Conservation (phyloP, 1,140 invertebrate genomes). For the Drosophila pachea region DNA sequence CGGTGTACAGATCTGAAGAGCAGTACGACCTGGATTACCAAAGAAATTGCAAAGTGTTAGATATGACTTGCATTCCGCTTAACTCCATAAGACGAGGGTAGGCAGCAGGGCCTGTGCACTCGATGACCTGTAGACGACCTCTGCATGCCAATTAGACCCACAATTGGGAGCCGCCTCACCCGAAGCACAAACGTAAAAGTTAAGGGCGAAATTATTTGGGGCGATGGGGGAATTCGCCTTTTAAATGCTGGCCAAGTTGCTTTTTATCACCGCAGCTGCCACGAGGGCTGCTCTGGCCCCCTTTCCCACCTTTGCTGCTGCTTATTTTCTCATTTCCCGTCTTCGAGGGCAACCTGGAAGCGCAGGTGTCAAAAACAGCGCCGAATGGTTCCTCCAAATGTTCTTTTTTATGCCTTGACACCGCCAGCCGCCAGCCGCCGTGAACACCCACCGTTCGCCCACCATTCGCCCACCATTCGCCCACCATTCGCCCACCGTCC, state of each 20-base stretch:
- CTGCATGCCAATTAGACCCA: slow-evolving; percentile 70
- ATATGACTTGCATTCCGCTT: background rate
- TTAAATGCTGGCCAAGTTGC: slow-evolving; percentile 29
- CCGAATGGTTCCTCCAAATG: slow-evolving; percentile 47
- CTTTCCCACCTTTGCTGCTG: slow-evolving; percentile 22
- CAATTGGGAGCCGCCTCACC: slow-evolving; percentile 48
- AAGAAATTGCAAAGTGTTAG: too few species aligned
- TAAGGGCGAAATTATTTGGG: slow-evolving; percentile 43
- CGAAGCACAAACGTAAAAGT: slow-evolving; percentile 46
- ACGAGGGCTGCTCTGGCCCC: background rate
- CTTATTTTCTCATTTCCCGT: slow-evolving; percentile 75
- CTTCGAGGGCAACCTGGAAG: slow-evolving; percentile 43
- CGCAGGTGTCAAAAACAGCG: slow-evolving; percentile 71
- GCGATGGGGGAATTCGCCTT: slow-evolving; percentile 24
- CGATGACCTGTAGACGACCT: slow-evolving; percentile 62
- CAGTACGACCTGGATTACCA: too few species aligned
- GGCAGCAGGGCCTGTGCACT: slow-evolving; percentile 14
- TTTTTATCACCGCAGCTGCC: slow-evolving; percentile 44
- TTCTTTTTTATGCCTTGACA: slow-evolving; percentile 73
- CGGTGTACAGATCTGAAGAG: too few species aligned
- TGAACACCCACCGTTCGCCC: background rate
- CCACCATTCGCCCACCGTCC: background rate
- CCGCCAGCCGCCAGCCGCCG: slow-evolving; percentile 25
- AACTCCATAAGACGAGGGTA: background rate
- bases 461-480: background rate